phyloP scores from a whole-genome alignment of 2,113 vertebrate genomes.

The Seriola quinqueradiata region DNA sequence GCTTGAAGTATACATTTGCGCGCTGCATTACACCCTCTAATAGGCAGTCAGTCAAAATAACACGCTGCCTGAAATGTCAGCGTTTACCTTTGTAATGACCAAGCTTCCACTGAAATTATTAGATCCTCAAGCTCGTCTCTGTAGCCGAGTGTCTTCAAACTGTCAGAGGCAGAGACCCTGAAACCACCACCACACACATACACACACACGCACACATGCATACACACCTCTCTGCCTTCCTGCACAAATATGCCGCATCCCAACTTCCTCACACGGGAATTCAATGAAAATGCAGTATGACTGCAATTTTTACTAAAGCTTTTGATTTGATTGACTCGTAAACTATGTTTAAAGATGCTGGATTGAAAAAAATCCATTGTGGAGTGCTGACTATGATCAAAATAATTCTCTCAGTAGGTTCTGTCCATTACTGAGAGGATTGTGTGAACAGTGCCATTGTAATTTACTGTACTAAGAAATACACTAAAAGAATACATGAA shows the following conservation, averaged over 20 bases:
- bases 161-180: conserved; percentile 44
- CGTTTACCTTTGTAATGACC: conserved; percentile 81
- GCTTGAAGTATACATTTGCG: conserved; percentile 84
- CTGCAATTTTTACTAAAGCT: neutral
- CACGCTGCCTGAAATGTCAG: conserved; percentile 78
- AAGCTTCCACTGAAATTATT: conserved; percentile 72
- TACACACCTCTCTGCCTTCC: neutral
- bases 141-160: conserved; percentile 51
- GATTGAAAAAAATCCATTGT: conserved; percentile 1
- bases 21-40: conserved; percentile 80
- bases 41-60: conserved; percentile 84
- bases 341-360: neutral
- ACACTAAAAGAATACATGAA: too few species aligned
- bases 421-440: neutral
- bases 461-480: neutral
- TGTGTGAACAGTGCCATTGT: neutral
- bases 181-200: conserved; percentile 33
- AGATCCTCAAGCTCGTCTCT: conserved; percentile 60
- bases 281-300: conserved; percentile 11
- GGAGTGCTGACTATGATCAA: neutral
- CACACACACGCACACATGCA: neutral
- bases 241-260: neutral
- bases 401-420: neutral
- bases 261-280: neutral
- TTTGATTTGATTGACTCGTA: conserved; percentile 17